Percentiles rank a stretch among this genome's conserved stretches.
Conservation (phyloP, 2,888 invertebrate genomes). For the Spodoptera picta region DNA sequence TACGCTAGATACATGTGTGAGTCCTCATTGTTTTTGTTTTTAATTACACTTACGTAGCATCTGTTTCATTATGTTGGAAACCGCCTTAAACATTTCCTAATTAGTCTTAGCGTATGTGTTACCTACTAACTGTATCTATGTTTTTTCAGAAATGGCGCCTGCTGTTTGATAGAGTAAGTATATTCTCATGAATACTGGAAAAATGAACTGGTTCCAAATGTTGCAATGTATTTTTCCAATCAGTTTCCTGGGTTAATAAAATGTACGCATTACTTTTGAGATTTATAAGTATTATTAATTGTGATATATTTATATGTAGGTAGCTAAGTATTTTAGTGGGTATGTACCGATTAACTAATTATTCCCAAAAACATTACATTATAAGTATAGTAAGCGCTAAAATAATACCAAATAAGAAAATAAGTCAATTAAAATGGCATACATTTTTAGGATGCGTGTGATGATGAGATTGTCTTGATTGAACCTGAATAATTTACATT, state of each 20-base stretch:
- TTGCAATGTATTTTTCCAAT: too few species aligned
- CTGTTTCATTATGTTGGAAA: conserved; percentile 4
- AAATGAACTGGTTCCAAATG: too few species aligned
- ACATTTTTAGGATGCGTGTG: too few species aligned
- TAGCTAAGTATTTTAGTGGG: too few species aligned
- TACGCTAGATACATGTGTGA: conserved; percentile 44
- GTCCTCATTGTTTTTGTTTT: conserved; percentile 49
- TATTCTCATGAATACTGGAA: not conserved
- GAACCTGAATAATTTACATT: conserved; percentile 21
- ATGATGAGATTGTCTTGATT: conserved; percentile 16
- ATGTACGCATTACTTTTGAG: too few species aligned
- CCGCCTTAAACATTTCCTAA: not conserved
- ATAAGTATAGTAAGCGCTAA: too few species aligned
- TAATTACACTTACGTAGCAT: conserved; percentile 19
- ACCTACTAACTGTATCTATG: not conserved
- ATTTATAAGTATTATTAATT: too few species aligned
- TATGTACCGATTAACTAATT: too few species aligned
- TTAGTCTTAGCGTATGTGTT: not conserved
- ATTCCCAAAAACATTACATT: too few species aligned
- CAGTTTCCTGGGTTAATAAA: not conserved
- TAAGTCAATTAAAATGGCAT: conserved; percentile 15
- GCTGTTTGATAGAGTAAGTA: conserved; percentile 94
- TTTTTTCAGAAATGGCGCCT: conserved; percentile 95
- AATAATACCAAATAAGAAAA: conserved; percentile 5
- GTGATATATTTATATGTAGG: too few species aligned